A percentile compares a stretch with the other conserved stretches of the same genome.
Conservation (phyloP, 2,888 invertebrate species). For the Mythimna loreyi region DNA sequence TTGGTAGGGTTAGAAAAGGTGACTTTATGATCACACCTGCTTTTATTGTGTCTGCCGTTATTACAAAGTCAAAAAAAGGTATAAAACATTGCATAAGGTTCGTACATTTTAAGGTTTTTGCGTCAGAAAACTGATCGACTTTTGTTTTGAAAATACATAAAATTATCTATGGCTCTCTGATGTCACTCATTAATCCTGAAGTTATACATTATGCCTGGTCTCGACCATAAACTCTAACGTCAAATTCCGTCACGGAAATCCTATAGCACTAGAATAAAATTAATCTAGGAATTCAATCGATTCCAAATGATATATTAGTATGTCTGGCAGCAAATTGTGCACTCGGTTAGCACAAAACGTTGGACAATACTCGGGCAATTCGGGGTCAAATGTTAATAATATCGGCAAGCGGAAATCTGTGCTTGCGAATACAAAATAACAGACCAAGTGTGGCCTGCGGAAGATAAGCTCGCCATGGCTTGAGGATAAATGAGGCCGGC, state of each 20-base stretch:
- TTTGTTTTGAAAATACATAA: not conserved
- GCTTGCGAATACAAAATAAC: slow-evolving; percentile 86
- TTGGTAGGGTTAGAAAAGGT: slow-evolving; percentile 13
- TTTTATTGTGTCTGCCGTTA: slow-evolving; percentile 10
- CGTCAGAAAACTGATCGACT: not conserved
- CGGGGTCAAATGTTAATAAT: slow-evolving; percentile 88
- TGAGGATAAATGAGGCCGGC: slow-evolving; percentile 75
- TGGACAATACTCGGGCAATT: slow-evolving; percentile 68
- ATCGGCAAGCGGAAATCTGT: slow-evolving; percentile 88
- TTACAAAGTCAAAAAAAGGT: slow-evolving; percentile 24
- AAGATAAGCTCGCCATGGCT: slow-evolving; percentile 73
- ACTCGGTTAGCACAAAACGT: slow-evolving; percentile 44
- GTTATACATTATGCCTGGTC: too few species aligned
- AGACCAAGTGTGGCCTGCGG: slow-evolving; percentile 77
- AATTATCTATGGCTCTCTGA: too few species aligned
- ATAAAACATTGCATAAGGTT: not conserved
- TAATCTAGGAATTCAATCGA: slow-evolving; percentile 17
- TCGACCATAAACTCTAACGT: slow-evolving; percentile 1
- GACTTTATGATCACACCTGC: slow-evolving; percentile 11
- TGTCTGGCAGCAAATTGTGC: slow-evolving; percentile 33
- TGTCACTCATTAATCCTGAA: too few species aligned
- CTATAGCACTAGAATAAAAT: slow-evolving; percentile 4
- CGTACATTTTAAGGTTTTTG: not conserved
- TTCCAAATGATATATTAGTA: slow-evolving; percentile 39
- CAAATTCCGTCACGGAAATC: slow-evolving; percentile 7